Evolutionary conservation across 2,888 invertebrate genomes (phyloP), one percentile per base, ranked within the genome.

Genomic region (Coelopa pilipes): DNA sequence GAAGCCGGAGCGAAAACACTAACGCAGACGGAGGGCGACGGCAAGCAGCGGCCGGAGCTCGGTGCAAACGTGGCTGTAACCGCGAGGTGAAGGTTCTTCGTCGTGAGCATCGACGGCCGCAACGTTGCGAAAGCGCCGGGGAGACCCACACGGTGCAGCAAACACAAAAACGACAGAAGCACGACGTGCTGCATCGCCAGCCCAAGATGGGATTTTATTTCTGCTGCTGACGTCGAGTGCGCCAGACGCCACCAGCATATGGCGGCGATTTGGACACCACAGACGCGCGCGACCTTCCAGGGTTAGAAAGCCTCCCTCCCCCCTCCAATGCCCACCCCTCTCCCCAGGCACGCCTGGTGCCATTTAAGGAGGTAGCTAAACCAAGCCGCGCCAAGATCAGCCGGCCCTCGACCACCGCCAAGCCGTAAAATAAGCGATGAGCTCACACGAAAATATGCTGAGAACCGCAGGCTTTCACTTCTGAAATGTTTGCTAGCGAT

Each of bases 41-140:
- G 34, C 34, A 7, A 7, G 34, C 34, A 34, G 34, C 34, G 46
- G 69, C 34, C 57, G 55, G 57, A 57, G 55, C 57, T 69, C 57
- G 57, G 57, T 69, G 55, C 13, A 69, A 53, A 69, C 69, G 55
- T 69, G 69, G 69, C 46, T 65, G 65, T 19, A 55, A 46, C 46
- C 59, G 46, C 46, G 69, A 69, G 69, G 69, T 69, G 45, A 69
- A 69, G 69, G 69, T 69, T 69, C 13, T 4, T 34, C 2, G 11
- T 34, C 24, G 57, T 24, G 21, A 59, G 57, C 21, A 59, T 59
- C 57, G 50, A 47, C 24, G 34, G 49, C 47, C 19, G 49, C 46
- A 21, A 21, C 7, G 65, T 47, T 45, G 47, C 46, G 19, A 46
- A 65, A 19, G 47, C 24, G 50, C 50, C 21, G 66, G 21, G 50